A percentile compares a stretch with the other conserved stretches of the same genome.
phyloP scores from a whole-genome alignment of 2,113 vertebrate species.

The Rhagologus leucostigma region DNA sequence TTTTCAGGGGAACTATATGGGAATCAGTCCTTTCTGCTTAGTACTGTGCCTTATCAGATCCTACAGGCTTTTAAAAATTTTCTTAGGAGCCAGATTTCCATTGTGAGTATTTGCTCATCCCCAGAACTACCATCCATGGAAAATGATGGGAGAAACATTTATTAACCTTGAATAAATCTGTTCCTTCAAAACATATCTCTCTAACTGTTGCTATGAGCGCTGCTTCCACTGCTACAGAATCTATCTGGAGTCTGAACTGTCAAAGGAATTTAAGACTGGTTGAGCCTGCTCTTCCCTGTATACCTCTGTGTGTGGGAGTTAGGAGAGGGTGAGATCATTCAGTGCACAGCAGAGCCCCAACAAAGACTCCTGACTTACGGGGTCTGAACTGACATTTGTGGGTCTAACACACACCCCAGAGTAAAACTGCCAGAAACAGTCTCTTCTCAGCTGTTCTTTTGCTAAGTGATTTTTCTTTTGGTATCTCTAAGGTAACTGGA shows the following conservation, averaged over 20 bases:
- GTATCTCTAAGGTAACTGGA: constrained; percentile 35
- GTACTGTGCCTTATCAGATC: background rate
- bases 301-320: constrained; percentile 48
- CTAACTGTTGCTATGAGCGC: background rate
- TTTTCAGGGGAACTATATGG: background rate
- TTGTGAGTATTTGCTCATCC: background rate
- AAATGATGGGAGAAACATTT: background rate
- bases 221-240: background rate
- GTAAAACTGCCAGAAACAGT: background rate
- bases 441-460: background rate
- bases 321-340: constrained; percentile 45
- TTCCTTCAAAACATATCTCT: background rate
- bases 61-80: background rate
- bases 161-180: background rate
- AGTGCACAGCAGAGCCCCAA: background rate
- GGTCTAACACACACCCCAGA: background rate
- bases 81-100: background rate
- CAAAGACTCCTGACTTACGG: background rate
- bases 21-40: background rate
- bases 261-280: constrained; percentile 53
- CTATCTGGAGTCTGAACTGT: constrained; percentile 18
- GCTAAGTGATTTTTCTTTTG: background rate
- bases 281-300: constrained; percentile 44
- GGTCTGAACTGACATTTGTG: background rate
- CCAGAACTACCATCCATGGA: background rate